These are phyloP conservation scores for Cotesia chilonis DNA, from an alignment of 1,140 invertebrate species.

Conservation along the genomic window DNA sequence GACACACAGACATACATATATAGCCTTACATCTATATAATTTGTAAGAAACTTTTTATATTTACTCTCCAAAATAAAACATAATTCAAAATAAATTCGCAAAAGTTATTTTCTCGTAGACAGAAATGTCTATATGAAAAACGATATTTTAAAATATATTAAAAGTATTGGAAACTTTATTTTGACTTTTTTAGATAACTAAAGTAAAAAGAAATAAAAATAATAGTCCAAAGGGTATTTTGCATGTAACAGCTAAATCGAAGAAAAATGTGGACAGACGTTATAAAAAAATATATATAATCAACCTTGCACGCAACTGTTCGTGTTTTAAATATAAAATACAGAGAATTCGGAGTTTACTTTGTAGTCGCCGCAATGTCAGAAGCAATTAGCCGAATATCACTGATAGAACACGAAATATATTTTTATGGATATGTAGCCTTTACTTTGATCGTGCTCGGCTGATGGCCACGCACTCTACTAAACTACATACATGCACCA, in stretches of 20 bases:
- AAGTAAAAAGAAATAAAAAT: not conserved
- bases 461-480: not conserved
- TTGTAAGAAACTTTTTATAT: no score
- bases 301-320: conserved; percentile 8
- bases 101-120: no score
- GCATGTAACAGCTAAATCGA: not conserved
- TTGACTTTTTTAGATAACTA: not conserved
- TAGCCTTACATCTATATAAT: no score
- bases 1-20: no score
- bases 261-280: not conserved
- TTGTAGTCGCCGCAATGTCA: conserved; percentile 26
- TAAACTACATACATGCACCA: conserved; percentile 13
- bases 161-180: no score
- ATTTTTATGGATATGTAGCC: conserved; percentile 12
- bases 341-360: conserved; percentile 1
- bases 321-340: conserved; percentile 26
- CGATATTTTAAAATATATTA: no score
- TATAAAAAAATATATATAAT: not conserved
- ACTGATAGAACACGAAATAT: conserved; percentile 26
- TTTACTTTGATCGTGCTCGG: conserved; percentile 1
- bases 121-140: no score
- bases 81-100: no score
- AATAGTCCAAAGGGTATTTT: no score
- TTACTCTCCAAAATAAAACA: no score
- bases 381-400: conserved; percentile 24